Evolutionary conservation across 1,140 invertebrate species (phyloP).

Genomic region (Telenomus remus): DNA sequence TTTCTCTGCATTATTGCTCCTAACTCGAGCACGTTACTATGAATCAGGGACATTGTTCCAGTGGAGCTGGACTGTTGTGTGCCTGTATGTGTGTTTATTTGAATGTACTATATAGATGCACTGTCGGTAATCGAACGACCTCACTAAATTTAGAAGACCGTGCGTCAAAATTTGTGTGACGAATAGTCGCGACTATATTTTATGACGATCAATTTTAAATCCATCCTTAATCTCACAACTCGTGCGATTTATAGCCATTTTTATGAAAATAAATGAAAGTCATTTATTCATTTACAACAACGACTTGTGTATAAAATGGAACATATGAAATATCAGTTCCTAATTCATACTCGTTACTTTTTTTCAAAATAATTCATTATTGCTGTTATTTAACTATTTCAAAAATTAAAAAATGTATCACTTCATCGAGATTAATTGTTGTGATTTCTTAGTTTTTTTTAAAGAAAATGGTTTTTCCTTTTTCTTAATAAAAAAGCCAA

Average conservation of each 20-base stretch:
- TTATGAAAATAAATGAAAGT: neutral
- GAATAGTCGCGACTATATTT: neutral
- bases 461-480: no score
- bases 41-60: conserved; percentile 34
- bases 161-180: conserved; percentile 14
- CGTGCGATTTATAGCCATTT: neutral
- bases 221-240: neutral
- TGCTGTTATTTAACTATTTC: no score
- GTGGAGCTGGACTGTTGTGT: conserved; percentile 1
- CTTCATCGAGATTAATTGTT: no score
- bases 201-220: neutral
- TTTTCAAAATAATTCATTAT: no score
- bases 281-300: no score
- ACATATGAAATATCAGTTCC: no score
- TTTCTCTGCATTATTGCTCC: conserved; percentile 40
- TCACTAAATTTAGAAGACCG: conserved; percentile 24
- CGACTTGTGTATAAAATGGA: no score
- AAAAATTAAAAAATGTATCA: no score
- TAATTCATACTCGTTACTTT: no score
- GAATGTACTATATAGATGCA: conserved; percentile 12
- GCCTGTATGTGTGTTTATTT: conserved; percentile 28
- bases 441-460: no score
- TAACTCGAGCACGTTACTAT: conserved; percentile 35
- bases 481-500: no score
- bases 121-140: conserved; percentile 15